Evolutionary conservation across 2,888 invertebrate species (phyloP), one percentile per base, ranked within the genome.

Genomic region (Nysson spinosus): DNA sequence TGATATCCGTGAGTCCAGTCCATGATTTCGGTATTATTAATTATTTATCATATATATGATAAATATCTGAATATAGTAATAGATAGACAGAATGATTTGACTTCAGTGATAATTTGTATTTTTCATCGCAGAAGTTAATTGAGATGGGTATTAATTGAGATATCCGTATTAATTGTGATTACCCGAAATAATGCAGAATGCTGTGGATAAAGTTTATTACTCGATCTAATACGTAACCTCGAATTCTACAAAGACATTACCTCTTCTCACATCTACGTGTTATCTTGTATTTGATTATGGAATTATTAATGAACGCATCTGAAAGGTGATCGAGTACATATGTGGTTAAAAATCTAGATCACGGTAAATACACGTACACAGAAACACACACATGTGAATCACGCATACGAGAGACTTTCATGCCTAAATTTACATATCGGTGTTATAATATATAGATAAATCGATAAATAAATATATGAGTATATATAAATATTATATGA

Each of bases 351-450:
- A 16, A 28, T 9, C 11, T 19, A 37, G 7, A 50, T 24, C 12
- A 14, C 32, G n/a, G 20, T 37, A 49, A 7, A 64, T 37, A 49
- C 12, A 14, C 40, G 24, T 19, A 30, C 17, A 30, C 11, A 32
- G 16, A 19, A 34, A 26, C 20, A 28, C 16, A 22, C 39, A 39
- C 46, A 1, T 9, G 24, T 40, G 7, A n/a, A 37, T 30, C 54
- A 40, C 32, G 14, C 26, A 58, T 52, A 58, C 60, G n/a, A 30
- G 37, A 54, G 34, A 46, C 37, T 46, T 60, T 40, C 56, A 75
- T 57, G 77, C 77, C 77, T 77, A 80, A 79, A 75, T 51, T 69
- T 72, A 64, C 50, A 67, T 77, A 72, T 80, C 55, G 69, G 64
- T 75, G 75, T 77, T 75, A 71, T 20, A 47, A 66, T 37, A 54